Evolutionary conservation across 2,888 invertebrate genomes (phyloP), one percentile per base, ranked within the genome.

Genomic region (Bombylius discolor): DNA sequence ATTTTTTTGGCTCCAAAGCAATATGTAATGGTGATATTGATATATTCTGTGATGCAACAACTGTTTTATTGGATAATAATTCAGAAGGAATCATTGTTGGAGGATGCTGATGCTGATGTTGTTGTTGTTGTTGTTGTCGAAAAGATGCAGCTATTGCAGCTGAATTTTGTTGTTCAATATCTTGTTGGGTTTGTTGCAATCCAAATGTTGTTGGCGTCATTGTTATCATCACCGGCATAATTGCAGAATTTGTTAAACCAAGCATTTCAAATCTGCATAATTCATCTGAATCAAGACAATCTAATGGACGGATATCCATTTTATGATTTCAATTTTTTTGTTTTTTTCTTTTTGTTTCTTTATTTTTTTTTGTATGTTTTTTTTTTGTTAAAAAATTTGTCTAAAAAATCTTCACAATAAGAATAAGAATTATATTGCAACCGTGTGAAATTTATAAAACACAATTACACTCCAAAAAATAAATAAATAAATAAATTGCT

Each of bases 161-260:
- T 42, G 49, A 46, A 32, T 50, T 46, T 14, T 52, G 52, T 47
- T 55, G 55, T 45, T 14, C 5, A n/a, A 55, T 45, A 33, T 51
- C 31, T 33, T 59, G 55, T 57, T 62, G 59, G 59, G 58, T 47
- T 51, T 51, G 53, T 55, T 51, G 51, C 46, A 53, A 50, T 44
- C 53, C 56, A 46, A 56, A 47, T 34, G 53, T 12, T 47, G 46
- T 52, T 48, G 71, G 64, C 50, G 73, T 68, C 49, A 73, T 71
- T 62, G 73, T 71, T 52, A 72, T 67, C 72, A 72, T 70, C 47
- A 72, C 70, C 53, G 72, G 72, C 61, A 72, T 58, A 68, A 72
- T 69, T 46, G 70, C 64, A 45, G 68, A 59, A 42, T 66, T 63
- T 14, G 62, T 56, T 8, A 65, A 52, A 33, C 58, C 56, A 58